Evolutionary conservation across 2,113 vertebrate species (phyloP).

Genomic region (Astur gentilis): DNA sequence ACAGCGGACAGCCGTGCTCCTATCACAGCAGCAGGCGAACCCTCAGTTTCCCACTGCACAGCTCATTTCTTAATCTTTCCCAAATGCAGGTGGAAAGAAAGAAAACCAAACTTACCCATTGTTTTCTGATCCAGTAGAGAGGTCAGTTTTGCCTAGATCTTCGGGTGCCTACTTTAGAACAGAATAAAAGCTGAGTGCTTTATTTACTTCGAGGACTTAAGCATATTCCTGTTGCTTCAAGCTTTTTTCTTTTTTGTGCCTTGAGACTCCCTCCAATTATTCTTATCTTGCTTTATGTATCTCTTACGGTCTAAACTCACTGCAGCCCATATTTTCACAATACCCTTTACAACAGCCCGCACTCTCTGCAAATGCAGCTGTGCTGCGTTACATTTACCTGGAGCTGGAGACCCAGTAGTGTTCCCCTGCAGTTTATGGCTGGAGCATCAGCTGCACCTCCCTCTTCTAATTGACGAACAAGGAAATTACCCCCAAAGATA

Average conservation of each 20-base stretch:
- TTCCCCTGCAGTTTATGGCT: neutral
- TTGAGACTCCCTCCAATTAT: neutral
- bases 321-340: neutral
- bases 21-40: neutral
- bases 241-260: neutral
- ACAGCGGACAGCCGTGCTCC: neutral
- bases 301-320: neutral
- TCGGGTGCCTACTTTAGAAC: neutral
- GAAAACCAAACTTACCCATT: neutral
- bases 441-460: neutral
- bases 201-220: neutral
- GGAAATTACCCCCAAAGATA: neutral
- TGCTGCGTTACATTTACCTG: neutral
- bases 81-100: neutral
- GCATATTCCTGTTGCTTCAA: neutral
- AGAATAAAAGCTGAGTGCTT: neutral
- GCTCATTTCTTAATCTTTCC: neutral
- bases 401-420: neutral
- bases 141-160: neutral
- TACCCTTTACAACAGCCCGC: neutral
- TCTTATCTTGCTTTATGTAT: neutral
- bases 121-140: neutral
- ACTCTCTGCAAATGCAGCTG: neutral
- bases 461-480: neutral
- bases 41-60: neutral